Evolutionary conservation across 2,797 vertebrate species (phyloP).

Genomic region (Scyliorhinus canicula): DNA sequence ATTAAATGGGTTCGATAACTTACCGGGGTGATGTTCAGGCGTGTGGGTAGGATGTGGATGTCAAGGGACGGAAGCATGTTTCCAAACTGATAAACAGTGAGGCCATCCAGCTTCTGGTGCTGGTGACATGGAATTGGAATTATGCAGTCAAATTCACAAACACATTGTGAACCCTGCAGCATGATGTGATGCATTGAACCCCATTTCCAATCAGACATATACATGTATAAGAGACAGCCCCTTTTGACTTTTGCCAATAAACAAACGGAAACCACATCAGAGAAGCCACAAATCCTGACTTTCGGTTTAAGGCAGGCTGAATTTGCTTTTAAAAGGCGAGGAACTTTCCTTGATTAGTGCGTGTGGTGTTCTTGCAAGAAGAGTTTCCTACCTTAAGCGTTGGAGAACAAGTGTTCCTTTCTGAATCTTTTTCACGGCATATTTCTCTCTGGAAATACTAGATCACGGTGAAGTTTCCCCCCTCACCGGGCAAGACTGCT

Average conservation of each 20-base stretch:
- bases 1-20: background rate
- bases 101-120: background rate
- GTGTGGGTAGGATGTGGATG: background rate
- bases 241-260: background rate
- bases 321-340: background rate
- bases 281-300: background rate
- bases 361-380: background rate
- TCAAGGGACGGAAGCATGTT: background rate
- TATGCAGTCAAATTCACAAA: background rate
- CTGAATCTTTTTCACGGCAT: background rate
- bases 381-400: constrained; percentile 23
- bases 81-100: background rate
- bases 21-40: background rate
- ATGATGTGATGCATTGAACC: background rate
- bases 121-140: background rate
- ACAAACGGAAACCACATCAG: background rate
- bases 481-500: background rate
- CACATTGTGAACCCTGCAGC: background rate
- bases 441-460: background rate
- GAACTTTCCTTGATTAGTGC: background rate
- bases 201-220: background rate
- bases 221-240: background rate
- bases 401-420: background rate
- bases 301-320: background rate
- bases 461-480: constrained; percentile 13